Conservation (phyloP, 2,113 vertebrate genomes). For the Labeo catla region DNA sequence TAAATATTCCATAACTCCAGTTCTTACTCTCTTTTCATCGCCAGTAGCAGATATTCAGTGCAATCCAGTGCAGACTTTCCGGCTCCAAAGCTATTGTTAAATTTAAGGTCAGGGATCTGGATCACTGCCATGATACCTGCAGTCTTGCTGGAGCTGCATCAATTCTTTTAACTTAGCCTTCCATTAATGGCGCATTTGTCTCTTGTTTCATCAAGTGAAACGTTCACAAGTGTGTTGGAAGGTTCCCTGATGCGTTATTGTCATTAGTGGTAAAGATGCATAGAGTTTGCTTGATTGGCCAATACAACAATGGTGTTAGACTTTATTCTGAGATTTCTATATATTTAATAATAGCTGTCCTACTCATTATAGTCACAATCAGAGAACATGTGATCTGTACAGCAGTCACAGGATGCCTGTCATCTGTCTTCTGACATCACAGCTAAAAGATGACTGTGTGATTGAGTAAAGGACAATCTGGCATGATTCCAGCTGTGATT, state of each 20-base stretch:
- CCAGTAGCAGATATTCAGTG: constrained; percentile 8
- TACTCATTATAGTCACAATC: neutral
- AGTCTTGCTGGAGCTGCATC: constrained; percentile 20
- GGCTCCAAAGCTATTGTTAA: constrained; percentile 39
- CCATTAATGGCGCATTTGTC: constrained; percentile 28
- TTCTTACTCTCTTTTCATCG: neutral
- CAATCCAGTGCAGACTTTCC: constrained; percentile 29
- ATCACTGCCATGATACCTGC: constrained; percentile 27
- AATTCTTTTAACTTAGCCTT: constrained; percentile 20
- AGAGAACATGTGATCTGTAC: neutral
- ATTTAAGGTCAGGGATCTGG: constrained; percentile 45
- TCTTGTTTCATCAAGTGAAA: constrained; percentile 24
- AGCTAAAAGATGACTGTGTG: neutral
- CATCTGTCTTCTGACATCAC: constrained; percentile 15
- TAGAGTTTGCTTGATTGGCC: neutral
- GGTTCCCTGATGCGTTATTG: neutral
- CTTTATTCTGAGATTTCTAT: neutral
- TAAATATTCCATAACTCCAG: neutral
- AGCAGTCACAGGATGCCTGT: neutral
- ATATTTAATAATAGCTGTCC: neutral
- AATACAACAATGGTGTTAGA: neutral
- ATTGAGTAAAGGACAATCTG: neutral
- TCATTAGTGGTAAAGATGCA: constrained; percentile 7
- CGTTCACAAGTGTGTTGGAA: neutral
- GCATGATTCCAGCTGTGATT: constrained; percentile 18